Evolutionary conservation across 1,140 invertebrate species (phyloP).

Genomic region (Brevipalpus yothersi): DNA sequence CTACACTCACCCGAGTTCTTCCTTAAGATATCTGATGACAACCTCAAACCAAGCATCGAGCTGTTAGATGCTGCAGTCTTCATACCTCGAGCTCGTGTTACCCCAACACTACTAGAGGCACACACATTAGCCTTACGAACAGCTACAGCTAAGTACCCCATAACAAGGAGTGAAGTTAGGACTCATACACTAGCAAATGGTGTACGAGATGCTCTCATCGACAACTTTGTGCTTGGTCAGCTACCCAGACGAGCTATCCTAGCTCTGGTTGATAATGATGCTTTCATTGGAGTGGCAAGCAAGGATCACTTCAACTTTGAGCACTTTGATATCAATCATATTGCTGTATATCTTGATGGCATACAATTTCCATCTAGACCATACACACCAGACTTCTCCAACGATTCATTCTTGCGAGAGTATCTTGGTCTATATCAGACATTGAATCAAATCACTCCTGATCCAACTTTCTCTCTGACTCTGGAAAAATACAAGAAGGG

Average conservation of each 20-base stretch:
- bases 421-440: neutral
- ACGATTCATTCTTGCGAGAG: neutral
- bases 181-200: conserved; percentile 1
- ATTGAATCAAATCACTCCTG: neutral
- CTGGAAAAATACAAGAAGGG: neutral
- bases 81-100: too few species aligned
- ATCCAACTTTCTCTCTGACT: too few species aligned
- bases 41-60: too few species aligned
- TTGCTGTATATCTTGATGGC: conserved; percentile 2
- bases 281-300: conserved; percentile 2
- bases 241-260: too few species aligned
- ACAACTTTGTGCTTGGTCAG: too few species aligned
- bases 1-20: too few species aligned
- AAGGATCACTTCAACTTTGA: neutral
- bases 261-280: conserved; percentile 2
- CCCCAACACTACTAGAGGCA: too few species aligned
- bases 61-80: too few species aligned
- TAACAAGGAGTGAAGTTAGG: conserved; percentile 9
- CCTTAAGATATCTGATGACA: too few species aligned
- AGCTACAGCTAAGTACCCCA: conserved; percentile 1
- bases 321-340: conserved; percentile 1
- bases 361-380: neutral
- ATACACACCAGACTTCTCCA: conserved; percentile 2
- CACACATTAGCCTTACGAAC: conserved; percentile 4
- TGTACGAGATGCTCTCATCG: too few species aligned